phyloP scores from a whole-genome alignment of 2,113 vertebrate species.

The Nycticorax nycticorax region DNA sequence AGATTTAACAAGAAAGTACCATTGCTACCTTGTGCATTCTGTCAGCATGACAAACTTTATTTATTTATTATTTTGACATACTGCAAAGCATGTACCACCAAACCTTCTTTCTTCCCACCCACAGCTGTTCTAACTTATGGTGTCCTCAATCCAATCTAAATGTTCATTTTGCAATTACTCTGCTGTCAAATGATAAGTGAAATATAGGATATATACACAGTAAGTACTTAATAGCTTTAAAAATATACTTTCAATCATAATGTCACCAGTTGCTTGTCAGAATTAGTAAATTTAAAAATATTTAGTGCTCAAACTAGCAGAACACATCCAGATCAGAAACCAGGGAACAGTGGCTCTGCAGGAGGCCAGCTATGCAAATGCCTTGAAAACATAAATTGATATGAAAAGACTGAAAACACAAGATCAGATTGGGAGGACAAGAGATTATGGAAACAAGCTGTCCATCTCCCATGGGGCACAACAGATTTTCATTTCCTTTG shows the following conservation, averaged over 20 bases:
- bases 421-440: slow-evolving; percentile 9
- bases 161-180: slow-evolving; percentile 52
- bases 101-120: neutral
- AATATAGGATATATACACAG: slow-evolving; percentile 3
- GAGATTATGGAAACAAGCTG: slow-evolving; percentile 8
- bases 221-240: slow-evolving; percentile 64
- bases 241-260: slow-evolving; percentile 33
- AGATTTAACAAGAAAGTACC: neutral
- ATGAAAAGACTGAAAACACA: slow-evolving; percentile 1
- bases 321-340: neutral
- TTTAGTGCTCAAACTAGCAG: slow-evolving; percentile 17
- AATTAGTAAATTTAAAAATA: slow-evolving; percentile 32
- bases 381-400: slow-evolving; percentile 18
- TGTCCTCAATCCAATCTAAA: slow-evolving; percentile 43
- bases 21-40: neutral
- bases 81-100: neutral
- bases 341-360: neutral
- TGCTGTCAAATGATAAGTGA: slow-evolving; percentile 54
- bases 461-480: neutral
- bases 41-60: neutral
- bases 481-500: neutral
- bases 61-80: slow-evolving; percentile 28
- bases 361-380: neutral
- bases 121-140: slow-evolving; percentile 1
- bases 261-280: slow-evolving; percentile 38